A percentile compares a stretch with the other conserved stretches of the same genome.
phyloP scores from a whole-genome alignment of 1,140 invertebrate genomes.

The Bombus polaris region DNA sequence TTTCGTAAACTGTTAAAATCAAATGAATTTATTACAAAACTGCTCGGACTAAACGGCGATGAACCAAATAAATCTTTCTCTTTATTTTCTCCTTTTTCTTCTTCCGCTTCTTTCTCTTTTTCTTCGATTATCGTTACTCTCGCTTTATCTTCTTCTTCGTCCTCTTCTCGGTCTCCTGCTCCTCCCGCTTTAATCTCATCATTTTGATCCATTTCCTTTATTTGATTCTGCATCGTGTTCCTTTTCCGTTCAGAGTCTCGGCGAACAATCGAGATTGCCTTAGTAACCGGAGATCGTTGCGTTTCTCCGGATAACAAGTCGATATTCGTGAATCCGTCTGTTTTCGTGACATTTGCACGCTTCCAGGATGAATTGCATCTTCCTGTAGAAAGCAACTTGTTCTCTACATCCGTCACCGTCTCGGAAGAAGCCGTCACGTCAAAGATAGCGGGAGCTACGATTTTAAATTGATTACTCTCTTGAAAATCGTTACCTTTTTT shows the following conservation, averaged over 20 bases:
- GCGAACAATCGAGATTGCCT: neutral
- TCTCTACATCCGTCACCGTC: neutral
- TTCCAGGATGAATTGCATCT: neutral
- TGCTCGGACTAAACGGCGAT: conserved; percentile 82
- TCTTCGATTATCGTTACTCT: neutral
- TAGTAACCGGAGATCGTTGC: neutral
- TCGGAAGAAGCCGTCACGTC: neutral
- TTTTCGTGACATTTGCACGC: neutral
- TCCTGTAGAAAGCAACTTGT: neutral
- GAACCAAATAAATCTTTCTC: conserved; percentile 84
- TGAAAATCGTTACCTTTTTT: conserved; percentile 73
- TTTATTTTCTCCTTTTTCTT: conserved; percentile 19
- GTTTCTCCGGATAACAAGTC: neutral
- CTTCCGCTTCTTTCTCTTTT: neutral
- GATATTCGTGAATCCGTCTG: neutral
- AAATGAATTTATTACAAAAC: conserved; percentile 76
- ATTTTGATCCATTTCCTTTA: neutral
- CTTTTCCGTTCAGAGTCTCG: neutral
- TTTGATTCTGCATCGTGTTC: neutral
- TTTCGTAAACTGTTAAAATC: conserved; percentile 38
- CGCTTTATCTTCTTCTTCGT: too few species aligned
- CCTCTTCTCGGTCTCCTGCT: neutral
- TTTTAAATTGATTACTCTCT: conserved; percentile 59
- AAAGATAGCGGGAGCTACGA: conserved; percentile 39
- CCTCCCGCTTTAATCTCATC: too few species aligned